A percentile compares a stretch with the other conserved stretches of the same genome.
These are phyloP conservation scores for Psilanteris sp. DNA, from an alignment of 1,140 invertebrate genomes.

Conservation along the genomic window DNA sequence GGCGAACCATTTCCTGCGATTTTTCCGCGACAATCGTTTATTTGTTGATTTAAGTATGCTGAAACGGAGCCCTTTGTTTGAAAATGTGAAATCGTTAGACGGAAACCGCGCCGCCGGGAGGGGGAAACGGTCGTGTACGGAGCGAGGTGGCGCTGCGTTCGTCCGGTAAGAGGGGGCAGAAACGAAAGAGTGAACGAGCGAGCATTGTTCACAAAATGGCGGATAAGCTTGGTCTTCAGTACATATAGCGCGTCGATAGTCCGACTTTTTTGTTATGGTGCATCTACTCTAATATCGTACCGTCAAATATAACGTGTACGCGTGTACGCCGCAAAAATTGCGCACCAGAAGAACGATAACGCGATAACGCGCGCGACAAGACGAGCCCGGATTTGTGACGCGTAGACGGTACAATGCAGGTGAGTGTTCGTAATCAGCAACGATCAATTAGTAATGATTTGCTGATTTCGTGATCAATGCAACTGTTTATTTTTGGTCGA, in stretches of 20 bases:
- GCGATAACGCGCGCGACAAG: not conserved
- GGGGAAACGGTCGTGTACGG: not conserved
- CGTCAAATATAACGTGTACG: conserved; percentile 1
- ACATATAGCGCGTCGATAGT: conserved; percentile 26
- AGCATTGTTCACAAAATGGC: conserved; percentile 56
- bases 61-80: too few species aligned
- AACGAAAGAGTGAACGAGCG: conserved; percentile 8
- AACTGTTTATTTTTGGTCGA: too few species aligned
- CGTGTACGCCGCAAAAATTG: not conserved
- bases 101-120: too few species aligned
- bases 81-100: too few species aligned
- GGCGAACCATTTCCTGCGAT: too few species aligned
- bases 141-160: conserved; percentile 9
- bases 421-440: conserved; percentile 72
- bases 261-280: conserved; percentile 16
- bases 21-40: too few species aligned
- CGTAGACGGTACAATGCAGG: conserved; percentile 78
- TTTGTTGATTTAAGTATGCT: too few species aligned
- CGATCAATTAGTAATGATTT: not conserved
- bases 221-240: conserved; percentile 39
- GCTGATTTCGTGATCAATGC: too few species aligned
- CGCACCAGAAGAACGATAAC: not conserved
- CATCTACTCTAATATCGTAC: not conserved
- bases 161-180: not conserved
- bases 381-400: conserved; percentile 67